Conservation (phyloP, 37 sponge, comb jelly and placozoan genomes). For the Sycon ciliatum region DNA sequence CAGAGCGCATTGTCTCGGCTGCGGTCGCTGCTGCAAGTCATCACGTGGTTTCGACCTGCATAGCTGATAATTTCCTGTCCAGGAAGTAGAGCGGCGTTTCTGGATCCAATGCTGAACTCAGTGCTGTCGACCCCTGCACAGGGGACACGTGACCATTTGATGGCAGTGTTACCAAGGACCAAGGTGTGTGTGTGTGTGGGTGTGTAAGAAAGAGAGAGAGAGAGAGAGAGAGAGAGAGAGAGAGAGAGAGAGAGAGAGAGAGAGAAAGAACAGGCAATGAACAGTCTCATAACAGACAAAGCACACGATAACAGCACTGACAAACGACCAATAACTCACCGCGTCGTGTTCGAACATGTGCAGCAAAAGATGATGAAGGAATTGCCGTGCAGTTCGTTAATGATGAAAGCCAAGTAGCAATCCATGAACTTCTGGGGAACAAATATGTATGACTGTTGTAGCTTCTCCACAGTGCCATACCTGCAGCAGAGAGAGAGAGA, state of each 20-base stretch:
- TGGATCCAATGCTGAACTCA: too few relatives aligned
- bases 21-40: too few relatives aligned
- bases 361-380: conserved; percentile 99
- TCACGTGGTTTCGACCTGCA: too few relatives aligned
- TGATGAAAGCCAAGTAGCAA: conserved; percentile 87
- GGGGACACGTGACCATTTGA: too few relatives aligned
- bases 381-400: conserved; percentile 94
- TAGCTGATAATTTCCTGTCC: too few relatives aligned
- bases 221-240: background rate
- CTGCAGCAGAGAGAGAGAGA: conserved; percentile 17
- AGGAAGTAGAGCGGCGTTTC: too few relatives aligned
- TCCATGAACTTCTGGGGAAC: conserved; percentile 95
- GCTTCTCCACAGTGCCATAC: conserved; percentile 88
- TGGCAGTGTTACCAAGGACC: too few relatives aligned
- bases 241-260: background rate
- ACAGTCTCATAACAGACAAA: background rate
- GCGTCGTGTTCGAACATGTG: conserved; percentile 86
- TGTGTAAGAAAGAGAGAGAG: too few relatives aligned
- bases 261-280: background rate
- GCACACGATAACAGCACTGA: background rate
- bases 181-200: too few relatives aligned
- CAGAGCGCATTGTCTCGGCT: too few relatives aligned
- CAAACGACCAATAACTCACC: conserved; percentile 32
- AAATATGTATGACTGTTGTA: conserved; percentile 88
- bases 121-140: too few relatives aligned